Base-by-base conservation (phyloP, 2,113 vertebrate genomes). In the Lepus americanus region DNA sequence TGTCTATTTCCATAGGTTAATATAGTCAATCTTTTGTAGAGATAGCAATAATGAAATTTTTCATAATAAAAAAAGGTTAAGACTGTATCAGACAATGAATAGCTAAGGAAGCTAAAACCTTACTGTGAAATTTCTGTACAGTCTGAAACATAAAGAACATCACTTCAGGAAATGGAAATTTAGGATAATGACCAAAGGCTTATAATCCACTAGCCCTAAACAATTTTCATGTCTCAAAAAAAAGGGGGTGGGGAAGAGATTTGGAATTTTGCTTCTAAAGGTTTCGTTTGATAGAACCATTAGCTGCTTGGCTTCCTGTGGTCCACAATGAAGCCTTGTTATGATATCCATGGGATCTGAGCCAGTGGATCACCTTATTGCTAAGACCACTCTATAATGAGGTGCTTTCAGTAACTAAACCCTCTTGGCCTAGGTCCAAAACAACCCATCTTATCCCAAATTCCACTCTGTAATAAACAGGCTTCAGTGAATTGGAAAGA, bases 301-400 rank as follows among this genome's bases (percentile, higher is more conserved):
- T 96, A 96, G 87, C 77, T 87, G n/a, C 80, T 61, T 44, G 63
- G 29, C 69, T 96, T 95, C 95, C 89, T 97, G 29, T 83, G 29
- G 33, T 93, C 69, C 81, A 93, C 87, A 95, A 44, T 95, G 85
- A 81, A 80, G 90, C 94, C 83, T 97, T 97, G 96, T 94, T 96
- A 83, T 29, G 96, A 82, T 86, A 69, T 91, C 39, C 70, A 73
- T 89, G 69, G 78, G 89, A 85, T 92, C 84, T 44, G 63, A 94
- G 94, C 89, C 95, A 81, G 13, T 80, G 55, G 92, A 93, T 92
- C 96, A 92, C 92, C 89, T 95, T 95, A 81, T 96, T 96, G 95
- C 79, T 96, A 89, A 94, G 88, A 83, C 92, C 90, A 93, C 90
- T 83, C 93, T 89, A 96, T 93, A 97, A 96, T 91, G 87, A 96